Evolutionary conservation across 2,113 vertebrate genomes (phyloP).

Genomic region (Collichthys lucidus): DNA sequence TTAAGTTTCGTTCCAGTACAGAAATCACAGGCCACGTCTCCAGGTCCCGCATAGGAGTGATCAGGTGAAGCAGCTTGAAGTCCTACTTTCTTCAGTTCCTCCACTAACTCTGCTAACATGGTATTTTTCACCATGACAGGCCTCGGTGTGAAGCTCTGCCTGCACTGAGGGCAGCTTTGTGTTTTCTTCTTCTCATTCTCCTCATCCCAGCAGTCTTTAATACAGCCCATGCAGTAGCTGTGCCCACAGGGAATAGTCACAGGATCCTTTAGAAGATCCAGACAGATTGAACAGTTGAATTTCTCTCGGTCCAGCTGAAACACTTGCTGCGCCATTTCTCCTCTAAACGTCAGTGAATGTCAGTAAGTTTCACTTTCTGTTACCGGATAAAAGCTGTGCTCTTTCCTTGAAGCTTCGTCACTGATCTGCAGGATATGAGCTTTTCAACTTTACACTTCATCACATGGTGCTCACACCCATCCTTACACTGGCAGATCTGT

Average conservation of each 20-base stretch:
- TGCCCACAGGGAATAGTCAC: slow-evolving; percentile 29
- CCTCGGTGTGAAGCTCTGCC: slow-evolving; percentile 20
- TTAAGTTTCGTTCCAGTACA: slow-evolving; percentile 1
- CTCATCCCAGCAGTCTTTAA: slow-evolving; percentile 13
- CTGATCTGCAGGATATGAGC: rapidly evolving
- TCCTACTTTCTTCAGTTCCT: not conserved
- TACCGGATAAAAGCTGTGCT: not conserved
- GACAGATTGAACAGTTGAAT: slow-evolving; percentile 16
- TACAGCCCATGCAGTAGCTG: slow-evolving; percentile 39
- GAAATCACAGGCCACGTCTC: slow-evolving; percentile 39
- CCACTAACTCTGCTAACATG: slow-evolving; percentile 32
- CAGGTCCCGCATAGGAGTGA: slow-evolving; percentile 17
- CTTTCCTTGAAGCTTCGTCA: not conserved
- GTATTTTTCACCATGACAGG: slow-evolving; percentile 33
- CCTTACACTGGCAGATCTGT: not conserved
- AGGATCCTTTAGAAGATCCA: not conserved
- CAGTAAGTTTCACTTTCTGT: slow-evolving; percentile 14
- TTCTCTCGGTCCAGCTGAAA: slow-evolving; percentile 16
- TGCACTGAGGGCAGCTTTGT: slow-evolving; percentile 41
- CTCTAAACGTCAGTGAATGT: not conserved
- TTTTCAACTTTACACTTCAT: no score
- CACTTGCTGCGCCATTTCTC: slow-evolving; percentile 15
- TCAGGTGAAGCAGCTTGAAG: not conserved
- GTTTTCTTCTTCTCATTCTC: no score
- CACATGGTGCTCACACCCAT: not conserved